Evolutionary conservation across 2,797 vertebrate genomes (phyloP), one percentile per base, ranked within the genome.

Genomic region (Gymnothorax reevesii): DNA sequence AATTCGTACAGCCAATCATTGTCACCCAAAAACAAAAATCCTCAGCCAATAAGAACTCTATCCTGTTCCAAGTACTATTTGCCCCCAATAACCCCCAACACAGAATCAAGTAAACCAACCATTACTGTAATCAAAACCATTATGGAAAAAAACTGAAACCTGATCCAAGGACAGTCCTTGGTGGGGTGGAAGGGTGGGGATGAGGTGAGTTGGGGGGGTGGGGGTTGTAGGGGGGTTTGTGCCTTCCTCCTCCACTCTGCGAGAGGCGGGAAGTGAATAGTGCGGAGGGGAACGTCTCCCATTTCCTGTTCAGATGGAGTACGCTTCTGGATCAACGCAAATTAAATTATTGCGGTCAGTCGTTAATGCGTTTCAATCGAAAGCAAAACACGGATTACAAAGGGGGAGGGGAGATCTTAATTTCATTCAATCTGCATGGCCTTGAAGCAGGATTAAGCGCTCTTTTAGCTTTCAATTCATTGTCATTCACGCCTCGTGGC

Each of bases 331-430:
- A 79, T 79, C 52, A n/a, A 49, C 3, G 49, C 15, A 79, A 79
- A 64, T 66, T 66, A 22, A 66, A 66, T 49, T 42, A 84, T 17
- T 73, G 62, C 49, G 27, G 57, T 83, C 59, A 86, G 73, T 86
- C 80, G 27, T 83, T 86, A 82, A 57, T 69, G 73, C 80, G 71
- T 73, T 86, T 86, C 25, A 83, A 66, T 71, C 82, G 33, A 82
- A 80, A 84, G 59, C 33, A 59, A 83, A 86, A 20, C 62, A 54
- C 64, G 42, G 52, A 83, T 73, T 83, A 79, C 64, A 55, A 17
- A 49, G 59, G 79, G 73, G 33, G 33, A 33, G 3, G 66, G 71
- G 33, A 27, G 73, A 15, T 79, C 27, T 42, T 59, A 86, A 69
- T 82, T 82, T 27, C 54, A 66, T 82, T 86, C 57, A 86, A 82